Evolutionary conservation across 2,113 vertebrate genomes (phyloP).

Genomic region (Thalassoma bifasciatum): DNA sequence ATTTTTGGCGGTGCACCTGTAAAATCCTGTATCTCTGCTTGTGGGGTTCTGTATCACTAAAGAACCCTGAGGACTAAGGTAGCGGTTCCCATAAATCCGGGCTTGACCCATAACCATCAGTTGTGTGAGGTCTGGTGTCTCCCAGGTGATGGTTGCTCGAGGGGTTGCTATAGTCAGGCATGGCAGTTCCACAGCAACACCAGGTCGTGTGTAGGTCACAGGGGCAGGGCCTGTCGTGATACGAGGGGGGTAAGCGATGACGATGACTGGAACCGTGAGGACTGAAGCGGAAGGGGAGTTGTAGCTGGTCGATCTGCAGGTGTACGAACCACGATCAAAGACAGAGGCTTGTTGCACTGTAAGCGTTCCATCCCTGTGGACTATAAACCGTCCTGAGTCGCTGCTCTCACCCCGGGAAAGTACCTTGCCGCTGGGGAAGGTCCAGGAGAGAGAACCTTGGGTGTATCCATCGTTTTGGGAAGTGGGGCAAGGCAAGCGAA

Average conservation of each 20-base stretch:
- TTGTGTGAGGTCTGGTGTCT: constrained; percentile 88
- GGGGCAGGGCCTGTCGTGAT: constrained; percentile 90
- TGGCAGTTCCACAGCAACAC: constrained; percentile 87
- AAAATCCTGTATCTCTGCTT: constrained; percentile 89
- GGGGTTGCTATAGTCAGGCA: constrained; percentile 91
- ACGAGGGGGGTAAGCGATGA: constrained; percentile 92
- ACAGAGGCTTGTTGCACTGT: constrained; percentile 86
- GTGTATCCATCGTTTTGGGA: constrained; percentile 59
- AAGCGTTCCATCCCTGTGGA: constrained; percentile 89
- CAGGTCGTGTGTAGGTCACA: constrained; percentile 87
- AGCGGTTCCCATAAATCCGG: constrained; percentile 89
- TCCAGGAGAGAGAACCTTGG: constrained; percentile 83
- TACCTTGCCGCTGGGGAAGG: constrained; percentile 83
- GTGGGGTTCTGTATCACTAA: constrained; percentile 89
- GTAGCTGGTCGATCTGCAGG: constrained; percentile 81
- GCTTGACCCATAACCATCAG: constrained; percentile 84
- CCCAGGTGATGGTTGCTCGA: constrained; percentile 89
- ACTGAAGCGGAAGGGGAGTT: constrained; percentile 75
- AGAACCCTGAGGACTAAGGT: constrained; percentile 91
- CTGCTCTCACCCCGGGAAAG: constrained; percentile 81
- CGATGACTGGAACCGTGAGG: constrained; percentile 88
- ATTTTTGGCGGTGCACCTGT: constrained; percentile 93
- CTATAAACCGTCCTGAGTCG: constrained; percentile 76
- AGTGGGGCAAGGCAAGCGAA: constrained; percentile 84
- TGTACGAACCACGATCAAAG: constrained; percentile 91